Evolutionary conservation across 2,797 vertebrate species (phyloP).

Genomic region (Myripristis jacobus): DNA sequence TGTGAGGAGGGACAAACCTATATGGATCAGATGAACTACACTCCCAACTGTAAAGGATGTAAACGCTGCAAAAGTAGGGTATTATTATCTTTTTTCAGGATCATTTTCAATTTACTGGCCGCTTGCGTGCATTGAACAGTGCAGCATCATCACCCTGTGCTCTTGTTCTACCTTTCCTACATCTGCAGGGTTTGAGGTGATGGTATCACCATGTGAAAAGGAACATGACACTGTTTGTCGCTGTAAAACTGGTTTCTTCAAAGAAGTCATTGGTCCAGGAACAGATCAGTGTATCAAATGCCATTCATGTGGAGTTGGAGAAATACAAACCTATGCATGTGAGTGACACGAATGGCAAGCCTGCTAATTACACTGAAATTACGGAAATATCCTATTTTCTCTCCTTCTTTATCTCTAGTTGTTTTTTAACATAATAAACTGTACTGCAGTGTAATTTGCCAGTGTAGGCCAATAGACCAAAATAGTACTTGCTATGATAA

Average conservation of each 20-base stretch:
- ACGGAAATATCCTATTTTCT: background rate
- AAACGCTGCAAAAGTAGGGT: slow-evolving; percentile 57
- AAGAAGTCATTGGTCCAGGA: fast-evolving
- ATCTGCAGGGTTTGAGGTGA: background rate
- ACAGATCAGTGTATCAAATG: slow-evolving; percentile 61
- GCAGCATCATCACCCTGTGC: background rate
- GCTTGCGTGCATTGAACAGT: background rate
- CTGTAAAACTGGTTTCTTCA: slow-evolving; percentile 67
- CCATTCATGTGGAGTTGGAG: slow-evolving; percentile 28
- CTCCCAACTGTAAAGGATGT: slow-evolving; percentile 14
- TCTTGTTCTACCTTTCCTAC: background rate
- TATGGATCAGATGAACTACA: slow-evolving; percentile 51
- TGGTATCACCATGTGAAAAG: fast-evolving
- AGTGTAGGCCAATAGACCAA: background rate
- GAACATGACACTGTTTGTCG: slow-evolving; percentile 55
- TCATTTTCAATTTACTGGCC: background rate
- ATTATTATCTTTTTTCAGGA: background rate
- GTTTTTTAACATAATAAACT: background rate
- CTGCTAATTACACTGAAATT: background rate
- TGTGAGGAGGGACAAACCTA: slow-evolving; percentile 48
- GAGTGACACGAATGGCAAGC: slow-evolving; percentile 45
- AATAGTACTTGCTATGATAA: slow-evolving; percentile 12
- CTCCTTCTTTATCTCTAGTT: background rate
- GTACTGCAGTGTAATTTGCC: background rate
- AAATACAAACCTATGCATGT: slow-evolving; percentile 58